These are phyloP conservation scores for Anthopleura xanthogrammica DNA, from an alignment of 92 coral and sea anemone genomes.

Conservation along the genomic window DNA sequence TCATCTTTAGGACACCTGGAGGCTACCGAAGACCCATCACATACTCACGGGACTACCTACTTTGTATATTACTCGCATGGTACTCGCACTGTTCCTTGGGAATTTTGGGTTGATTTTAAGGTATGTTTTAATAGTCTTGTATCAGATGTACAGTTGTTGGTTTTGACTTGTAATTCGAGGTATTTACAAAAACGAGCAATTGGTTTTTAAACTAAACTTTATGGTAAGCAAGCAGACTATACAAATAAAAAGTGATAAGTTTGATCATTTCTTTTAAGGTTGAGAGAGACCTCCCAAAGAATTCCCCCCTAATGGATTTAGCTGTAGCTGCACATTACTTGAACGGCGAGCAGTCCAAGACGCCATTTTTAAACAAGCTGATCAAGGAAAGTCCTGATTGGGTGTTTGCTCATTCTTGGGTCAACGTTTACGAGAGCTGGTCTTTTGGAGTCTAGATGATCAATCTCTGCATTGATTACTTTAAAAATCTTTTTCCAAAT, in stretches of 20 bases:
- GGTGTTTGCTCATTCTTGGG: slow-evolving; percentile 79
- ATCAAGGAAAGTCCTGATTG: slow-evolving; percentile 70
- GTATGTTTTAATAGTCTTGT: slow-evolving; percentile 20
- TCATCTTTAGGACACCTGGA: slow-evolving; percentile 74
- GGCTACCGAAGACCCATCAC: slow-evolving; percentile 50
- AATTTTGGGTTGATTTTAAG: slow-evolving; percentile 62
- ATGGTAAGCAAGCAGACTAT: no score
- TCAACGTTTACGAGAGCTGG: slow-evolving; percentile 79
- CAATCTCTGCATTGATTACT: neutral
- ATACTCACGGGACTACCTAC: slow-evolving; percentile 60
- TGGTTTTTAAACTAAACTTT: no score
- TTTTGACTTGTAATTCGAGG: no score
- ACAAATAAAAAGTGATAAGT: neutral
- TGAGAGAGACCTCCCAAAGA: slow-evolving; percentile 36
- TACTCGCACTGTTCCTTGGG: slow-evolving; percentile 76
- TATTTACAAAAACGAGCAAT: no score
- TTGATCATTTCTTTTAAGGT: slow-evolving; percentile 24
- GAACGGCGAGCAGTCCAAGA: slow-evolving; percentile 66
- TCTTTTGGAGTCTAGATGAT: slow-evolving; percentile 18
- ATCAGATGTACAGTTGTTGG: no score
- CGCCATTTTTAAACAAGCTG: slow-evolving; percentile 66
- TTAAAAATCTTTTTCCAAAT: no score
- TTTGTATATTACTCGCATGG: slow-evolving; percentile 93
- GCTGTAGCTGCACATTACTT: slow-evolving; percentile 84
- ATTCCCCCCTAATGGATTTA: slow-evolving; percentile 54